Conservation (phyloP, 1,140 invertebrate genomes). For the Bombyx mori region DNA sequence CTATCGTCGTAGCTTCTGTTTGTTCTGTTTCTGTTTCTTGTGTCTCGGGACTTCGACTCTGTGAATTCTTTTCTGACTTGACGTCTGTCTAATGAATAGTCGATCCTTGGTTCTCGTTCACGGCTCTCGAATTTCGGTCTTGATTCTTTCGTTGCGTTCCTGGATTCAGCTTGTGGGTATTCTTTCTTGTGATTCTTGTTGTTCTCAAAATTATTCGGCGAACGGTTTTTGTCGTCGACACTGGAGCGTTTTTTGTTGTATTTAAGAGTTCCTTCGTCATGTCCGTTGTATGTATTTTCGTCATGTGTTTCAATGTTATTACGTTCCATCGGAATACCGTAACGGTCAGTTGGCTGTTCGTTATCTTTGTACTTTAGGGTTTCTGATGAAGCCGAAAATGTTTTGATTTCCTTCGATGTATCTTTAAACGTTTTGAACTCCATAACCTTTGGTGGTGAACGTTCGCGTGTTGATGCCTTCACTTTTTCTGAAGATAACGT, state of each 20-base stretch:
- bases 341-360: slow-evolving; percentile 52
- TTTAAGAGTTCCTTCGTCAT: slow-evolving; percentile 65
- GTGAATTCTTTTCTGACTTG: slow-evolving; percentile 49
- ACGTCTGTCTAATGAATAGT: slow-evolving; percentile 59
- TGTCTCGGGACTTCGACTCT: slow-evolving; percentile 43
- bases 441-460: slow-evolving; percentile 55
- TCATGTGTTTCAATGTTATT: slow-evolving; percentile 51
- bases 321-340: slow-evolving; percentile 50
- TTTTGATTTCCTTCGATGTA: slow-evolving; percentile 66
- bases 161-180: slow-evolving; percentile 50
- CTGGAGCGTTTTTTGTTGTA: slow-evolving; percentile 56
- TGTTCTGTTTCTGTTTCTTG: slow-evolving; percentile 48
- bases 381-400: slow-evolving; percentile 66
- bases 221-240: slow-evolving; percentile 58
- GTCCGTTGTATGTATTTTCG: slow-evolving; percentile 45
- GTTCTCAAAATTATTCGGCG: slow-evolving; percentile 47
- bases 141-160: slow-evolving; percentile 48
- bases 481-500: slow-evolving; percentile 56
- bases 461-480: slow-evolving; percentile 52
- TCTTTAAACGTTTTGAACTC: slow-evolving; percentile 71
- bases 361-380: slow-evolving; percentile 65
- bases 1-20: slow-evolving; percentile 64
- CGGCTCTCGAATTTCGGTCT: slow-evolving; percentile 34
- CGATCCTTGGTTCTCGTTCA: slow-evolving; percentile 60
- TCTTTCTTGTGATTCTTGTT: slow-evolving; percentile 44